Base-by-base conservation (phyloP, 2,113 vertebrate genomes). In the Brachypodius melanocephalos region DNA sequence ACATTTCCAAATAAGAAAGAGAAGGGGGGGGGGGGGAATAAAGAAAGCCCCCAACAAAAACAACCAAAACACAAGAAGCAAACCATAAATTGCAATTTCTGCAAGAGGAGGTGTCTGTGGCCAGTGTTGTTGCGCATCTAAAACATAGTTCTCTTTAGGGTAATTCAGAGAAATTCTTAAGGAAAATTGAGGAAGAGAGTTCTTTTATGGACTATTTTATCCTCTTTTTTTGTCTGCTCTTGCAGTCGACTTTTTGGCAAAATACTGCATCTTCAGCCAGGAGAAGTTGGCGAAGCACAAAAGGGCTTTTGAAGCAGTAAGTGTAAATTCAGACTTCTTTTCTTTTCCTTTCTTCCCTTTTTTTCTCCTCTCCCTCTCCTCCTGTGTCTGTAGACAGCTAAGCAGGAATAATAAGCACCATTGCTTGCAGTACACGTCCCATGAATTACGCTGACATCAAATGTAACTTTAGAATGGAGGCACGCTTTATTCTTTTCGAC, bases 231-330 rank as follows among this genome's bases (percentile, higher is more conserved):
- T 96, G 90, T 95, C 96, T 87, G 97, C 95, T 97, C 96, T 97
- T 98, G 94, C 98, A 98, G 98, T 98, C 96, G 98, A 99, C 98
- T 99, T 99, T 98, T 98, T 99, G 98, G 98, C 98, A 98, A 99
- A 99, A 98, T 98, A 97, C 96, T 98, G 98, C 97, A 98, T 99
- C 97, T 99, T 99, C 98, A 98, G 98, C 97, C 97, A 98, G 96
- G 98, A 99, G 98, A 99, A 98, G 98, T 96, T 99, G 98, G 98
- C 97, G 3, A 96, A 97, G 93, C 98, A 99, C 98, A 99, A 99
- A 99, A 98, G 98, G 96, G 98, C 98, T 98, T 99, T 99, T 98
- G 98, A 99, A 98, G 98, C 97, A 52, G 98, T 98, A 98, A 98
- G 98, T 98, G 97, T 98, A 98, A 98, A 97, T 97, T 97, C 97